These are phyloP conservation scores for Gymnobelideus leadbeateri DNA, from an alignment of 2,113 vertebrate species.

Conservation along the genomic window DNA sequence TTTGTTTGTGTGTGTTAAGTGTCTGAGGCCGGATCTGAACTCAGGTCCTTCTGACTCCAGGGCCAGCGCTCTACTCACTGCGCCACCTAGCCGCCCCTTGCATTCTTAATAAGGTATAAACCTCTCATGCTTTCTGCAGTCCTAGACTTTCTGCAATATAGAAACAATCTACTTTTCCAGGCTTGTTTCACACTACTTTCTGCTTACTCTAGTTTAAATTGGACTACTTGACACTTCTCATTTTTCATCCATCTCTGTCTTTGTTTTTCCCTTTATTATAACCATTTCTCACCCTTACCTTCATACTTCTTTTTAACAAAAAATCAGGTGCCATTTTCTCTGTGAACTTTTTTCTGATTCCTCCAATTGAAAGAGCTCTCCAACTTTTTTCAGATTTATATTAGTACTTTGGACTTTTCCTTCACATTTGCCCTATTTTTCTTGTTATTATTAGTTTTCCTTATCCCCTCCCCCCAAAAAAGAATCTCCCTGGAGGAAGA, in stretches of 20 bases:
- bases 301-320: not conserved
- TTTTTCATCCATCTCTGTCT: not conserved
- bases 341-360: not conserved
- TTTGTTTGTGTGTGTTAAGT: too few relatives aligned
- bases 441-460: accelerated
- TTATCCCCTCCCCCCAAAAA: not conserved
- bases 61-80: too few relatives aligned
- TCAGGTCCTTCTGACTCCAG: too few relatives aligned
- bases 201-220: not conserved
- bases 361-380: not conserved
- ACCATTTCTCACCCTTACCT: not conserved
- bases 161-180: not conserved
- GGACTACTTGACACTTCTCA: not conserved
- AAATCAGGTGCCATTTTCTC: not conserved
- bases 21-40: too few relatives aligned
- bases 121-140: not conserved
- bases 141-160: not conserved
- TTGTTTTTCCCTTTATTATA: not conserved
- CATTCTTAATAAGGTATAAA: not conserved
- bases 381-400: not conserved
- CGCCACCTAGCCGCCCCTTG: too few relatives aligned
- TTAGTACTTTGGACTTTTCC: not conserved
- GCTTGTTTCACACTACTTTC: not conserved
- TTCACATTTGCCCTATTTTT: not conserved
- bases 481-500: not conserved